Conservation (phyloP, 23 tunicate genomes). For the Oikopleura vanhoeffeni region DNA sequence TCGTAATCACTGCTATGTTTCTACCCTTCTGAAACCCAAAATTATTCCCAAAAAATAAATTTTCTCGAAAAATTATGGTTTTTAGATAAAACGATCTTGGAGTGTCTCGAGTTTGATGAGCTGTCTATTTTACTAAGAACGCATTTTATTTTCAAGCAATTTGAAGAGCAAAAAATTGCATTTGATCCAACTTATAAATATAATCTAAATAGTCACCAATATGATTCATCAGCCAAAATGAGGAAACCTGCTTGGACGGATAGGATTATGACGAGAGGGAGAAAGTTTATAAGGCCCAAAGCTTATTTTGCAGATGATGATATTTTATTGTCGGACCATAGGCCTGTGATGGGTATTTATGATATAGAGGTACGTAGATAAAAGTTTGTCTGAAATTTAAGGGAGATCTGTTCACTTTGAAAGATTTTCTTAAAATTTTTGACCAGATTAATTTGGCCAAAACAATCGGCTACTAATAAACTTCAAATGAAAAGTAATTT, state of each 20-base stretch:
- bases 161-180: background rate
- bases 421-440: too few species aligned
- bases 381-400: too few species aligned
- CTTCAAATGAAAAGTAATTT: too few species aligned
- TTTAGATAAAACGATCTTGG: background rate
- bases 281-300: background rate
- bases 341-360: background rate
- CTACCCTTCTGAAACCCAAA: background rate
- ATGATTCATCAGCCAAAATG: background rate
- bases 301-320: background rate
- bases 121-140: background rate
- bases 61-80: background rate
- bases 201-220: background rate
- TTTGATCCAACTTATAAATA: slow-evolving; percentile 12
- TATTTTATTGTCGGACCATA: background rate
- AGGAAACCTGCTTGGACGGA: slow-evolving; percentile 15
- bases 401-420: too few species aligned
- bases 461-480: too few species aligned
- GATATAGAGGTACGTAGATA: background rate
- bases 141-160: background rate
- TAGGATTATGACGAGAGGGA: background rate
- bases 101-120: background rate
- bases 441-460: too few species aligned
- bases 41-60: background rate
- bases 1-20: background rate